These are phyloP conservation scores for Perccottus glenii DNA, from an alignment of 2,113 vertebrate genomes.

Conservation along the genomic window DNA sequence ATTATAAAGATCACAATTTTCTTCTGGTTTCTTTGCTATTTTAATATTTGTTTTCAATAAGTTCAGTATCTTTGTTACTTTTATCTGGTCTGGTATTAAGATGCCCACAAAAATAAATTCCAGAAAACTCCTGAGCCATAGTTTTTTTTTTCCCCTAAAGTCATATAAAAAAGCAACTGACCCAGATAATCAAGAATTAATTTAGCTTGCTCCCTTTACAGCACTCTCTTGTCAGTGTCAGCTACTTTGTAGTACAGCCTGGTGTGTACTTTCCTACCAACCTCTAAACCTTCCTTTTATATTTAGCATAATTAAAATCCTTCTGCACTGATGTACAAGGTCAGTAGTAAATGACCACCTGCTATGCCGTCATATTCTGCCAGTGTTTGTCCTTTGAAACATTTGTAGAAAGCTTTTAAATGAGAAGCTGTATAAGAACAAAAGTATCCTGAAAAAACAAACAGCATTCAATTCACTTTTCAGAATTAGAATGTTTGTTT, in stretches of 20 bases:
- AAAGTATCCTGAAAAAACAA: too few species aligned
- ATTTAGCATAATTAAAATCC: neutral
- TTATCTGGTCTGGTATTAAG: conserved; percentile 9
- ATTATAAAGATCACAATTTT: too few species aligned
- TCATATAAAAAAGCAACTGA: conserved; percentile 32
- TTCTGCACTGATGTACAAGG: conserved; percentile 8
- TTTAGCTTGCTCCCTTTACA: conserved; percentile 18
- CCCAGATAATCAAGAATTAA: conserved; percentile 42
- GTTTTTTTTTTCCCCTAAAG: neutral
- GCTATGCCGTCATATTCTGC: conserved; percentile 13
- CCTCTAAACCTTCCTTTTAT: neutral
- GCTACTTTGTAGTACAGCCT: conserved; percentile 10
- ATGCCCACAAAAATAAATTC: neutral
- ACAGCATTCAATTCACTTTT: too few species aligned
- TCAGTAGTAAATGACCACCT: conserved; percentile 26
- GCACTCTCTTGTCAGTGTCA: conserved; percentile 19
- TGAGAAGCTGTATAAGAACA: too few species aligned
- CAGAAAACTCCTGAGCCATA: conserved; percentile 15
- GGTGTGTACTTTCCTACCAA: neutral
- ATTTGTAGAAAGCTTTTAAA: too few species aligned
- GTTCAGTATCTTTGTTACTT: neutral
- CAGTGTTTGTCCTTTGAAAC: conserved; percentile 7
- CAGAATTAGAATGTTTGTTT: neutral
- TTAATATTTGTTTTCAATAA: neutral
- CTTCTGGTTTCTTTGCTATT: neutral